phyloP scores from a whole-genome alignment of 2,888 invertebrate species.

The Epinotia ramella region DNA sequence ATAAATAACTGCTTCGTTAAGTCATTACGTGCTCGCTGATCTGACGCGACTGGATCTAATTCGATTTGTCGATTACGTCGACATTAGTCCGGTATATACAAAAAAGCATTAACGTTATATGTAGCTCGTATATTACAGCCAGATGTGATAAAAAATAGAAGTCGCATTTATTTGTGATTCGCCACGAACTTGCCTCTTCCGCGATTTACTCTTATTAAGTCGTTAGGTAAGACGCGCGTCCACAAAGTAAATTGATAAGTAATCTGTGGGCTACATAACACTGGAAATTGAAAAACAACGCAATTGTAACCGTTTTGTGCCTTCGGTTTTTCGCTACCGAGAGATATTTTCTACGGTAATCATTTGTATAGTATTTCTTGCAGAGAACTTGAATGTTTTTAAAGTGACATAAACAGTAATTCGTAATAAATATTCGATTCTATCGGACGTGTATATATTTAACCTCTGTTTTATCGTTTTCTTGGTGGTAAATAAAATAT shows the following conservation, averaged over 20 bases:
- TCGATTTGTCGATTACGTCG: slow-evolving; percentile 37
- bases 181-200: slow-evolving; percentile 34
- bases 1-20: slow-evolving; percentile 26
- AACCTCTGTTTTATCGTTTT: too few relatives aligned
- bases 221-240: not conserved
- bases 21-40: slow-evolving; percentile 5
- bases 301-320: not conserved
- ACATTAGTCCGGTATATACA: not conserved
- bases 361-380: not conserved
- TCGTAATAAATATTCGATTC: not conserved
- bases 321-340: not conserved
- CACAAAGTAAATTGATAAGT: slow-evolving; percentile 19
- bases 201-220: slow-evolving; percentile 21
- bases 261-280: not conserved
- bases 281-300: not conserved
- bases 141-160: slow-evolving; percentile 34
- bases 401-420: not conserved
- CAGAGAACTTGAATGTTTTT: not conserved
- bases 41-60: slow-evolving; percentile 22
- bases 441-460: not conserved
- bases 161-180: slow-evolving; percentile 27
- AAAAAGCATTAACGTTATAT: not conserved
- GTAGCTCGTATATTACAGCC: not conserved
- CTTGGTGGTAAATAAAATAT: too few relatives aligned
- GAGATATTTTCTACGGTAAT: not conserved